Evolutionary conservation across 2,113 vertebrate species (phyloP), one percentile per base, ranked within the genome.

Genomic region (Herpetotheres cachinnans): DNA sequence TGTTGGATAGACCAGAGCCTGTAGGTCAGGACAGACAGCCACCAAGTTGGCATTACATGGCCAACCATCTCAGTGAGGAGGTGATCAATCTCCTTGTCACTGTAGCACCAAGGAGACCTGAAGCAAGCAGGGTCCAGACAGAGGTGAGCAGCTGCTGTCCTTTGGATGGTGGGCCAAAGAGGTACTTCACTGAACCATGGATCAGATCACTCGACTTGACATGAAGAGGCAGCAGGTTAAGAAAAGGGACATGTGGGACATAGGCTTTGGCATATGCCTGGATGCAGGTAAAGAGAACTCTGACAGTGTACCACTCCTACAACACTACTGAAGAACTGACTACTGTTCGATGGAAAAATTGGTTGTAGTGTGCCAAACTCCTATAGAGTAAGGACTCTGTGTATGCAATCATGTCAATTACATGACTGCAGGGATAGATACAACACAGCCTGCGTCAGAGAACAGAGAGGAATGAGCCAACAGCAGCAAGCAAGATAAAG

Each of bases 41-140:
- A 5, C 13, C 21, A 66, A 42, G 4, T 6, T 27, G 38, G 26
- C 9, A 17, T 7, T 55, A 71, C 13, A 47, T 0, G 2, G 25
- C 30, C 16, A 42, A 22, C 26, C 66, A 78, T 25, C 27, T 66
- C 8, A 1, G 38, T 27, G 49, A 93, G 36, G 25, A 71, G 29
- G 20, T 13, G 16, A 58, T 34, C 49, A 40, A 2, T 32, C 34
- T 63, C 32, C 54, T 20, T 40, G 32, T 32, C 21, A 18, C 32
- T 36, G 10, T 50, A 73, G 40, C 49, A 73, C 10, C 18, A 70
- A 82, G 24, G 44, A 78, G 44, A 46, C 46, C 40, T 66, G 26
- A 54, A 86, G 24, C 32, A 78, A 85, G 44, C 13, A 78, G 20
- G 5, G 7, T 8, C 38, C 63, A 44, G 62, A 38, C 16, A 82